Evolutionary conservation across 2,888 invertebrate genomes (phyloP), one percentile per base, ranked within the genome.

Genomic region (Cryptus armator): DNA sequence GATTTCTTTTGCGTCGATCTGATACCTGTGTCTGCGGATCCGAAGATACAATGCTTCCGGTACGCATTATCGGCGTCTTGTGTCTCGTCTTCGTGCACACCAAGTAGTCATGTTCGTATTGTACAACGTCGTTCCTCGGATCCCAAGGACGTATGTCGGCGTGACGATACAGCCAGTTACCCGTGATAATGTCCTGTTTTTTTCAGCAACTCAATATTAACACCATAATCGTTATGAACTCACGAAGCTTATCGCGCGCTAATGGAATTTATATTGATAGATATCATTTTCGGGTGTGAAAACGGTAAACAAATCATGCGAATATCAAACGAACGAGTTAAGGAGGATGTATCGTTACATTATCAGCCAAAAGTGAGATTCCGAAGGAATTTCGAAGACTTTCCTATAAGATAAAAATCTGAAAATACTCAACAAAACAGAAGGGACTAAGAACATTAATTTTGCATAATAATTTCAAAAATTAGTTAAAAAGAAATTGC

Each of bases 91-190:
- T 96, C 0, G 98, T 97, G 80, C 96, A 95, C 53, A 99, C 96
- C 71, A 96, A 94, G 92, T 96, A 98, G 76, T 97, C 96, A 6
- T 96, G 95, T 92, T 99, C 99, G 92, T 97, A 98, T 91, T 99
- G 99, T 86, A 97, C 95, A 32, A 98, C 93, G 93, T 99, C 99
- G 87, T 98, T 98, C 78, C 96, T 95, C 0, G 96, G 95, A 94
- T 98, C 97, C 99, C 99, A 99, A 0, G 98, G 98, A 59, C 98
- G 95, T 79, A 96, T 95, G 94, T 98, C 98, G 2, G 97, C 96
- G 91, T 97, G 95, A 88, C 96, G 96, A 92, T 98, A 98, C 19
- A 96, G 94, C 97, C 97, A 98, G 86, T 95, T 95, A 48, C 95
- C 95, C 24, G 94, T 94, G 70, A 95, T 92, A 66, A 94, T 92